phyloP scores from a whole-genome alignment of 2,113 vertebrate genomes.

The Platichthys flesus region DNA sequence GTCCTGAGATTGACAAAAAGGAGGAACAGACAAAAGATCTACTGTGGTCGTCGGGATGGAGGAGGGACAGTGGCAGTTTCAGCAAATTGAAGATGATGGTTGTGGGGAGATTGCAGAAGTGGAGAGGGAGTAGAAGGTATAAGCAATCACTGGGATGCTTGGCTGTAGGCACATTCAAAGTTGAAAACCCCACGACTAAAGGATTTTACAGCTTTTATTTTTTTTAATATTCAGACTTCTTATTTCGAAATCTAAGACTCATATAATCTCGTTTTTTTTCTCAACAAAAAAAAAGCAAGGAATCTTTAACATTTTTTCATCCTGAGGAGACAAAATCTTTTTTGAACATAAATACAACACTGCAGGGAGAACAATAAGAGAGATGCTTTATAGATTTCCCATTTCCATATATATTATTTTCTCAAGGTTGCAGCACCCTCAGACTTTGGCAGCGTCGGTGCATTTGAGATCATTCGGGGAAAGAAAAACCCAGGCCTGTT shows the following conservation, averaged over 20 bases:
- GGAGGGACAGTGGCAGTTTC: conserved; percentile 71
- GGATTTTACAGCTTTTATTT: conserved; percentile 78
- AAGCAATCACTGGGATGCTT: conserved; percentile 80
- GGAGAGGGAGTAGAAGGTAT: conserved; percentile 55
- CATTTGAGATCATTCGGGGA: conserved; percentile 69
- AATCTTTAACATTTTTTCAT: conserved; percentile 81
- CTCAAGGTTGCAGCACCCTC: conserved; percentile 80
- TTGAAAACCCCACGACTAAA: conserved; percentile 77
- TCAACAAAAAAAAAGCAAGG: conserved; percentile 59
- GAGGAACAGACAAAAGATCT: conserved; percentile 73
- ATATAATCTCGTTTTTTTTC: conserved; percentile 59
- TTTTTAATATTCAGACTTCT: conserved; percentile 78
- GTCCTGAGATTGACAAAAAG: conserved; percentile 84
- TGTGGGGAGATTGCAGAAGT: conserved; percentile 69
- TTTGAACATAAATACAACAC: conserved; percentile 82
- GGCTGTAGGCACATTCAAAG: conserved; percentile 80
- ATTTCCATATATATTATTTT: conserved; percentile 87
- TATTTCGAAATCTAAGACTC: conserved; percentile 75
- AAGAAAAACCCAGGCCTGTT: conserved; percentile 35
- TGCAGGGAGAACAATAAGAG: conserved; percentile 82
- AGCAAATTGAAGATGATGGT: conserved; percentile 77
- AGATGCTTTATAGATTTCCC: conserved; percentile 82
- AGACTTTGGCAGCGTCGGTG: conserved; percentile 76
- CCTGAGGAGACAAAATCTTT: conserved; percentile 85
- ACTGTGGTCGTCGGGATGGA: conserved; percentile 64